These are phyloP conservation scores for Anguilla pacifica DNA, from an alignment of 2,797 vertebrate genomes.

Conservation along the genomic window DNA sequence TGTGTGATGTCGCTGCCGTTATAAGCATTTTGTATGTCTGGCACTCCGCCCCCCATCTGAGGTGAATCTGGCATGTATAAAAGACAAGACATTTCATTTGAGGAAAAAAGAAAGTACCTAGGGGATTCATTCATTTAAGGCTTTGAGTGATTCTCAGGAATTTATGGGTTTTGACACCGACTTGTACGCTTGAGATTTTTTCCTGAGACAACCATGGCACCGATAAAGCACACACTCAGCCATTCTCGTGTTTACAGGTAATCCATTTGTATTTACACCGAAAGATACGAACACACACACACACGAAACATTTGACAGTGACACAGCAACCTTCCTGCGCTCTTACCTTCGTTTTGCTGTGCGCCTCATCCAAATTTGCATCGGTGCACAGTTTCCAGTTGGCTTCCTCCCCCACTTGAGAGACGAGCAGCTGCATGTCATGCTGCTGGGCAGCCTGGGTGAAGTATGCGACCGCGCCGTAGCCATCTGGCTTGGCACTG, in stretches of 20 bases:
- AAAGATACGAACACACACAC: background rate
- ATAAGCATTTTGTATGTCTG: conserved; percentile 69
- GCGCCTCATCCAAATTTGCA: conserved; percentile 41
- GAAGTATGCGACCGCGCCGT: conserved; percentile 63
- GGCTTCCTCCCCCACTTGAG: conserved; percentile 62
- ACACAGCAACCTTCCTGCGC: background rate
- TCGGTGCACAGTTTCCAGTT: conserved; percentile 78
- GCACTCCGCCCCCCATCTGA: conserved; percentile 77
- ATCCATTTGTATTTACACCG: background rate
- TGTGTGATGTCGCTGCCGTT: conserved; percentile 46
- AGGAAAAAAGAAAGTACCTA: background rate
- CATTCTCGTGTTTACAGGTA: background rate
- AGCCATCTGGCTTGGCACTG: conserved; percentile 63
- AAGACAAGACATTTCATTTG: conserved; percentile 41
- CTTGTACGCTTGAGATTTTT: background rate
- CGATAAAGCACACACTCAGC: background rate
- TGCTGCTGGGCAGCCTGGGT: conserved; percentile 42
- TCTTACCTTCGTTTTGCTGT: conserved; percentile 42
- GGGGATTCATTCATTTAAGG: background rate
- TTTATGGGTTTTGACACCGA: background rate
- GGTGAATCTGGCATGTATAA: conserved; percentile 56
- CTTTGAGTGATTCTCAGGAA: background rate
- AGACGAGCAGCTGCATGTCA: conserved; percentile 65
- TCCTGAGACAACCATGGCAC: background rate
- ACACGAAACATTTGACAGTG: background rate